Conservation (phyloP, 2,888 invertebrate species). For the Pherbina coryleti region DNA sequence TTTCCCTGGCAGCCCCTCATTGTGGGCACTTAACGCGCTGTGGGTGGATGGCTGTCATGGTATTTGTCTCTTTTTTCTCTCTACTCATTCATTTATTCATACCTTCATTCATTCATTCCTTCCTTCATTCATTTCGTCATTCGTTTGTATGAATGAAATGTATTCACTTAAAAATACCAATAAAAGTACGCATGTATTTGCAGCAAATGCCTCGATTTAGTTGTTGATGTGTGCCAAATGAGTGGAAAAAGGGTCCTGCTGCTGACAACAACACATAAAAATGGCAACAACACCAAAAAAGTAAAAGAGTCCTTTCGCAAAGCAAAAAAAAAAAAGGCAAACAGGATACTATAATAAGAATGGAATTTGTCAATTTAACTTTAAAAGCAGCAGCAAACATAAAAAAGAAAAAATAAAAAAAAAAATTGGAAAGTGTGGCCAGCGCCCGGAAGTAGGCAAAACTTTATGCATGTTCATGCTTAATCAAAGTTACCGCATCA, state of each 20-base stretch:
- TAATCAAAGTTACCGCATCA: not conserved
- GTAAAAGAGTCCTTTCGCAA: too few relatives aligned
- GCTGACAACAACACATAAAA: not conserved
- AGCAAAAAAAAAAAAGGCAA: too few relatives aligned
- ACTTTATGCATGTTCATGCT: too few relatives aligned
- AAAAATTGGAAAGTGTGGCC: too few relatives aligned
- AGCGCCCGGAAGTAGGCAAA: too few relatives aligned
- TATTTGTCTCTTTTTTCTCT: not conserved
- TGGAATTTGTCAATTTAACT: constrained; percentile 19
- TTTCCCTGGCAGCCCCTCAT: constrained; percentile 32
- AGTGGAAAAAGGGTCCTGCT: constrained; percentile 16
- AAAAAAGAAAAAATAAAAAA: not conserved
- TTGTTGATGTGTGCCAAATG: constrained; percentile 38
- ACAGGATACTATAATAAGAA: not conserved
- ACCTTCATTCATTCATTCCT: not conserved
- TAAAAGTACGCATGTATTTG: constrained; percentile 27
- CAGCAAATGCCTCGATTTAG: constrained; percentile 33
- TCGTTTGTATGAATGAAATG: not conserved
- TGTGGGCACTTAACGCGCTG: not conserved
- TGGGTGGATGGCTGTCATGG: not conserved
- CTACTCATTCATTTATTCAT: not conserved
- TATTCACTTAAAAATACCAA: constrained; percentile 9
- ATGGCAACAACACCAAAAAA: not conserved
- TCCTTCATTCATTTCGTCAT: not conserved
- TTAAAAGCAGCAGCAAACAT: not conserved